Percentiles rank a stretch among this genome's conserved stretches.
Conservation (phyloP, 2,113 vertebrate species). For the Calidris pugnax region DNA sequence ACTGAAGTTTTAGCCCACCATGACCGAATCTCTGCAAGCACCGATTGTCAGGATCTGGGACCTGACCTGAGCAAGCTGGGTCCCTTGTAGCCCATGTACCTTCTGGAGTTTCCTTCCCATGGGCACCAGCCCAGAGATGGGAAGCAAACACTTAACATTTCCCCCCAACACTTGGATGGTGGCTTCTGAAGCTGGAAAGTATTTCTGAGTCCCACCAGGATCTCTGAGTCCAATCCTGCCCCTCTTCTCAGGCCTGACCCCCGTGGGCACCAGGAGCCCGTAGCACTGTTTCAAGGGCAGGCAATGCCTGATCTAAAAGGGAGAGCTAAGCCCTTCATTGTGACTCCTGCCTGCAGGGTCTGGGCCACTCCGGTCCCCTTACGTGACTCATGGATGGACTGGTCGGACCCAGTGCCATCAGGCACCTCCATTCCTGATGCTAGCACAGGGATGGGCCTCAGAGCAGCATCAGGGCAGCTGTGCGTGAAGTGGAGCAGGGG, state of each 20-base stretch:
- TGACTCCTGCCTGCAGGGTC: not conserved
- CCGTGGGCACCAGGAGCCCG: not conserved
- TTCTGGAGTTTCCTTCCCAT: not conserved
- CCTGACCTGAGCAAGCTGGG: not conserved
- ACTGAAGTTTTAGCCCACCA: not conserved
- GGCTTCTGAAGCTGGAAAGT: not conserved
- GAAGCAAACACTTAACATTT: not conserved
- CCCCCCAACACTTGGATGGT: not conserved
- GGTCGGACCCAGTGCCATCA: fast-evolving
- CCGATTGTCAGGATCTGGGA: fast-evolving
- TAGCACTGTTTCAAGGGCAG: not conserved
- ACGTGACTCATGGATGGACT: not conserved
- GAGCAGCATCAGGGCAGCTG: not conserved
- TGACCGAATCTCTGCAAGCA: not conserved
- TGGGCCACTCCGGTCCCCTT: not conserved
- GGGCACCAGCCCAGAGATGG: not conserved
- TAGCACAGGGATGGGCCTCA: not conserved
- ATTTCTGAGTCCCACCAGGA: not conserved
- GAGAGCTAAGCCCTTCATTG: not conserved
- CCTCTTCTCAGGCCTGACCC: not conserved
- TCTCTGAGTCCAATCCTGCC: not conserved
- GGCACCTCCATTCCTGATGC: not conserved
- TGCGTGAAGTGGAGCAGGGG: not conserved
- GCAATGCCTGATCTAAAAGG: not conserved
- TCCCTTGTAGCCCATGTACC: fast-evolving